Percentiles rank a stretch among this genome's conserved stretches.
phyloP scores from a whole-genome alignment of 2,113 vertebrate genomes.

The Myanophis thanlyinensis region DNA sequence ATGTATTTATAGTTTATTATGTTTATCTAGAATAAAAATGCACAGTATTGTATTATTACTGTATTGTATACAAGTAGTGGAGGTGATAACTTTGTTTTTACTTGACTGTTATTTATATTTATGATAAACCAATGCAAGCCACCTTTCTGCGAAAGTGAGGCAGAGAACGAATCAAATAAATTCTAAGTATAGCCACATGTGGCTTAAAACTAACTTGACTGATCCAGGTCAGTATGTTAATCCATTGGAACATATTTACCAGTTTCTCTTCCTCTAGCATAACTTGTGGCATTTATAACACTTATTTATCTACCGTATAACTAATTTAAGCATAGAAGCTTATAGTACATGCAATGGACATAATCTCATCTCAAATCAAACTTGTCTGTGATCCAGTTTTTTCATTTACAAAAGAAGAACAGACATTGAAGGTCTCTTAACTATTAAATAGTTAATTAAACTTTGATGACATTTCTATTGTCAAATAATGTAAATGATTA shows the following conservation, averaged over 20 bases:
- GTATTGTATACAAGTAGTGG: not conserved
- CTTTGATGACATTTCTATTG: not conserved
- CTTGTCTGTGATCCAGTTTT: too few relatives aligned
- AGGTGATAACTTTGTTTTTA: not conserved
- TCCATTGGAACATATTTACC: not conserved
- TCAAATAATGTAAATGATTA: not conserved
- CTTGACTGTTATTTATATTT: not conserved
- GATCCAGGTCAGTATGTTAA: not conserved
- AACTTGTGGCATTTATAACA: too few relatives aligned
- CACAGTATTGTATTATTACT: not conserved
- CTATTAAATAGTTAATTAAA: not conserved
- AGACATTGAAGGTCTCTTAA: too few relatives aligned
- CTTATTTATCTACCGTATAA: too few relatives aligned
- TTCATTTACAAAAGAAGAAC: too few relatives aligned
- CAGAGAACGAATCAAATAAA: not conserved
- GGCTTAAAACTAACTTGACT: not conserved
- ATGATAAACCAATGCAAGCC: not conserved
- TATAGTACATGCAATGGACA: too few relatives aligned
- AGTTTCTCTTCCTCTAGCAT: not conserved
- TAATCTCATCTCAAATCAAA: too few relatives aligned
- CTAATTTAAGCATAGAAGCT: too few relatives aligned
- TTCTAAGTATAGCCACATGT: not conserved
- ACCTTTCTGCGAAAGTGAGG: not conserved
- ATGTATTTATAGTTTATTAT: not conserved
- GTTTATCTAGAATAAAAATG: not conserved